Base-by-base conservation (phyloP, 2,113 vertebrate species). In the Thalassarche chlororhynchos region DNA sequence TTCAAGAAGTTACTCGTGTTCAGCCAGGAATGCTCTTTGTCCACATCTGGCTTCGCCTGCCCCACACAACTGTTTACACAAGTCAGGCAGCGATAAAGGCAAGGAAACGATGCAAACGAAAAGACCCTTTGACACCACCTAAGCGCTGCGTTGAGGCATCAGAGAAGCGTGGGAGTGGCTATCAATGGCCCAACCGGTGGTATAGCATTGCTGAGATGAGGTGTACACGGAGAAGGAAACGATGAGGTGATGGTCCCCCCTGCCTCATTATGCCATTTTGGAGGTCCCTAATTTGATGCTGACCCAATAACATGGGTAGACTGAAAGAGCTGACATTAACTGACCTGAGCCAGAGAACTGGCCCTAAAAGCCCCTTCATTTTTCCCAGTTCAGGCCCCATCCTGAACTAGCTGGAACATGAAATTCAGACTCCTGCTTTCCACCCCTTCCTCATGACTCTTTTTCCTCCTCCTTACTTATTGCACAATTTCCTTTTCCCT, bases 301-400 rank as follows among this genome's bases (percentile, higher is more conserved):
- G 49, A 60, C 12, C 14, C 66, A 7, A 17, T 32, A 20, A 42
- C 0, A 0, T 0, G 18, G 36, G 52, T 5, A 55, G 38, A 15
- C 14, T 65, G 44, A 25, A 66, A 44, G 49, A 80, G 24, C 8
- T 91, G 66, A 31, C 8, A 1, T 4, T 3, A 10, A 38, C 10
- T 71, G 40, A 14, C 4, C 29, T 47, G 51, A 87, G 36, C 7
- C 32, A 86, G 34, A 10, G 38, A 89, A 76, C 9, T 3, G 21
- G 8, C 23, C 25, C 44, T 36, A 23, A 79, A 58, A 64, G 7
- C 8, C 9, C 14, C 21, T 80, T 60, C 8, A 29, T 60, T 75
- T 46, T 17, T 57, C 21, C 40, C 6, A 54, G 9, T 54, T 52
- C 54, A 31, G 17, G 29, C n/a, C 26, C 47, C 29, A 60, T 28